phyloP scores from a whole-genome alignment of 2,113 vertebrate species.

The Uropsilus gracilis region DNA sequence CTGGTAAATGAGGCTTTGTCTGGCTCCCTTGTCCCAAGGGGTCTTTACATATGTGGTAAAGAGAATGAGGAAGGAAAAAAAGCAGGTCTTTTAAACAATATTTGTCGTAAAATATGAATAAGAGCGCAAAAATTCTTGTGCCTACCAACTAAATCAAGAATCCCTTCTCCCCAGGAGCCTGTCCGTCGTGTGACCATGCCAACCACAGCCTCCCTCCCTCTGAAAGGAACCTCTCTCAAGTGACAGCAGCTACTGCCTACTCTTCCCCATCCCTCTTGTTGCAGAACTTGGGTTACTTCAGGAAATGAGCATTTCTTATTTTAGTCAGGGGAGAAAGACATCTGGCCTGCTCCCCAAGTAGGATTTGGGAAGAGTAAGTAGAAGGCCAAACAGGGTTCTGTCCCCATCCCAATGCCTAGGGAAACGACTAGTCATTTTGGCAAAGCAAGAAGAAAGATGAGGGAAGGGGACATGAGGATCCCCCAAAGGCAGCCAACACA shows the following conservation, averaged over 20 bases:
- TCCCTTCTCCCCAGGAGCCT: neutral
- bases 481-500: no score
- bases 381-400: neutral
- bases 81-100: neutral
- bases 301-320: neutral
- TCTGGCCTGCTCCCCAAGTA: no score
- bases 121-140: neutral
- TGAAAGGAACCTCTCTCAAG: neutral
- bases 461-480: neutral
- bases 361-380: neutral
- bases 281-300: no score
- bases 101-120: neutral
- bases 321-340: neutral
- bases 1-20: fast-evolving
- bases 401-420: neutral
- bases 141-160: neutral
- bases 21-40: neutral
- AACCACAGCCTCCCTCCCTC: neutral
- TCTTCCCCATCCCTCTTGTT: neutral
- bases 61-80: neutral
- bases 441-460: no score
- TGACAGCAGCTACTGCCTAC: neutral
- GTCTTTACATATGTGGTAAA: neutral
- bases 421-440: neutral
- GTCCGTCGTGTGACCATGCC: neutral